Evolutionary conservation across 2,113 vertebrate species (phyloP), one percentile per base, ranked within the genome.

Genomic region (Ascaphus truei): DNA sequence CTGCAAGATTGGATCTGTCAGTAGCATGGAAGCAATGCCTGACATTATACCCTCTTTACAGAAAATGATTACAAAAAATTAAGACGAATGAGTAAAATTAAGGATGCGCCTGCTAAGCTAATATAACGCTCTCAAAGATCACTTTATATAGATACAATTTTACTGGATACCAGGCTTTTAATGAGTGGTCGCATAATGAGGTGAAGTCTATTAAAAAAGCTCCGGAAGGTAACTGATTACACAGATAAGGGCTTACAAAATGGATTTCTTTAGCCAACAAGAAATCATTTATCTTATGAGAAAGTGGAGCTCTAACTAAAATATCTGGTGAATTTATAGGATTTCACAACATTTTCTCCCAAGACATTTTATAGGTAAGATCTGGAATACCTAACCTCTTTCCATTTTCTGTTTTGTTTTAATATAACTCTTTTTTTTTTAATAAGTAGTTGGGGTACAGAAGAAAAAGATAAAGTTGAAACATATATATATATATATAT

Each of bases 1-100:
- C 93, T 98, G 92, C 93, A 93, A 96, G 95, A 95, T 97, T 96
- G 93, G 94, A 98, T 93, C 93, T 98, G 96, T 98, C 95, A 95
- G 92, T 92, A 87, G 93, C 86, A 91, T 91, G 93, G 93, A 95
- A 95, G 94, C 95, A 94, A 37, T 92, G 92, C 92, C 94, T 98
- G 95, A 98, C 95, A 98, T 96, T 97, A 89, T 94, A 96, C 91
- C 95, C 93, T 97, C 92, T 96, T 94, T 94, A 95, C 91, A 92
- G 91, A 93, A 93, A 93, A 93, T 92, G 91, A 95, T 93, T 94
- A 89, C 93, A 92, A 92, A 93, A 95, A 95, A 95, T 94, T 93
- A 95, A 95, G 95, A 94, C 90, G 94, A 93, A 93, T 93, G 90
- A 92, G 92, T 87, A 90, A 94, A 96, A 98, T 98, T 95, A 98